Conservation (phyloP, 2,113 vertebrate genomes). For the Bos indicus region DNA sequence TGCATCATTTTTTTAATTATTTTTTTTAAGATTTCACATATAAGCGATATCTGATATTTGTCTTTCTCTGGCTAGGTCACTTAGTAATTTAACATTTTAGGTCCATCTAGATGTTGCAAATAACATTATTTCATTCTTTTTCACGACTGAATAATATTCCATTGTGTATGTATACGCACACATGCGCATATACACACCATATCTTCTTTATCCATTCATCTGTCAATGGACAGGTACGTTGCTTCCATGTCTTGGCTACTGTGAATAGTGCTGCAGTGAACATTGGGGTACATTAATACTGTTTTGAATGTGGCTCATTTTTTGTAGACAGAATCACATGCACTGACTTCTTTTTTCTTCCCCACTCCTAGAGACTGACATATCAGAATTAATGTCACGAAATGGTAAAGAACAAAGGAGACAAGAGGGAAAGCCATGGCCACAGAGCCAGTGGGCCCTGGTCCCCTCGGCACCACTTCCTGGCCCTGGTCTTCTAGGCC, state of each 20-base stretch:
- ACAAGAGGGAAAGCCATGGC: background rate
- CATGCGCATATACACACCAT: background rate
- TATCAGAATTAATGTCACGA: background rate
- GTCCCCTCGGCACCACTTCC: background rate
- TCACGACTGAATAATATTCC: background rate
- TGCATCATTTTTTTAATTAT: background rate
- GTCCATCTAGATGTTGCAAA: background rate
- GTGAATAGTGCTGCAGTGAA: background rate
- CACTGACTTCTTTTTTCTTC: background rate
- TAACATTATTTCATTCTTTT: background rate
- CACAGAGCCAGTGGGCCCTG: background rate
- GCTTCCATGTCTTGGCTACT: background rate
- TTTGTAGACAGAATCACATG: background rate
- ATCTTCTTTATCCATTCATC: background rate
- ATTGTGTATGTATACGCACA: background rate
- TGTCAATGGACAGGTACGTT: accelerated
- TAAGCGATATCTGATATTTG: background rate
- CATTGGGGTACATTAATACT: background rate
- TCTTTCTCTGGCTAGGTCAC: background rate
- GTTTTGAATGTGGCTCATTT: background rate
- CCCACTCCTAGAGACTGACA: background rate
- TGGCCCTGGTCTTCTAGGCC: background rate
- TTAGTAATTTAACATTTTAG: background rate
- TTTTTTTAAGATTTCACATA: background rate
- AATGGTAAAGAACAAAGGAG: background rate